These are phyloP conservation scores for Megalopta genalis DNA, from an alignment of 1,140 invertebrate species.

Conservation along the genomic window DNA sequence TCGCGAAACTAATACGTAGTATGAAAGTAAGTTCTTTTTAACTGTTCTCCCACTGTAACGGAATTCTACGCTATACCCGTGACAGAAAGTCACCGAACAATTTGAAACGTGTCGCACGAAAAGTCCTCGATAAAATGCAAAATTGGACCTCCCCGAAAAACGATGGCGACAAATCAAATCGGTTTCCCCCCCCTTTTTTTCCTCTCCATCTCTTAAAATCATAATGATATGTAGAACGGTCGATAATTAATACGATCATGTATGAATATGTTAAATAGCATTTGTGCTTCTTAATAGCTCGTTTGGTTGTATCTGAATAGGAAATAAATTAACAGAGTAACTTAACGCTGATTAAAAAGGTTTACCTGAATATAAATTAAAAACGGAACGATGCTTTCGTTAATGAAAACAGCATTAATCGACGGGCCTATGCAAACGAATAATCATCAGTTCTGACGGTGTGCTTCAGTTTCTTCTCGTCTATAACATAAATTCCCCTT, in stretches of 20 bases:
- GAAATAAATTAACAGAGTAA: conserved; percentile 25
- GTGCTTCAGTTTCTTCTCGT: neutral
- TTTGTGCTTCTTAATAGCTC: conserved; percentile 7
- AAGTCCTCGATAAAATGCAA: neutral
- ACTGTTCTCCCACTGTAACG: neutral
- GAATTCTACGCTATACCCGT: neutral
- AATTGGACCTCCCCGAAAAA: neutral
- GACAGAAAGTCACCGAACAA: neutral
- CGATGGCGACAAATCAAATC: neutral
- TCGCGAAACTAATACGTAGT: conserved; percentile 18
- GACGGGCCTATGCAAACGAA: neutral
- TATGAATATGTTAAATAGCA: conserved; percentile 27
- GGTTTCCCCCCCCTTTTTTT: neutral
- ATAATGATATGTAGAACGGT: conserved; percentile 6
- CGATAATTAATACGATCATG: conserved; percentile 5
- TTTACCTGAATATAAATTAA: conserved; percentile 10
- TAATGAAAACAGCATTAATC: neutral
- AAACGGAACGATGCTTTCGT: neutral
- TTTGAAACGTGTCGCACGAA: neutral
- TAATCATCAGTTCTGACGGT: neutral
- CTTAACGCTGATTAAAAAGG: conserved; percentile 9
- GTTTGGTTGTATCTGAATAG: conserved; percentile 2
- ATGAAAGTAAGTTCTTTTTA: neutral
- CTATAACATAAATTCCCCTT: neutral
- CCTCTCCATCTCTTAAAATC: neutral